These are phyloP conservation scores for Augochlora pura DNA, from an alignment of 1,140 invertebrate genomes.

Conservation along the genomic window DNA sequence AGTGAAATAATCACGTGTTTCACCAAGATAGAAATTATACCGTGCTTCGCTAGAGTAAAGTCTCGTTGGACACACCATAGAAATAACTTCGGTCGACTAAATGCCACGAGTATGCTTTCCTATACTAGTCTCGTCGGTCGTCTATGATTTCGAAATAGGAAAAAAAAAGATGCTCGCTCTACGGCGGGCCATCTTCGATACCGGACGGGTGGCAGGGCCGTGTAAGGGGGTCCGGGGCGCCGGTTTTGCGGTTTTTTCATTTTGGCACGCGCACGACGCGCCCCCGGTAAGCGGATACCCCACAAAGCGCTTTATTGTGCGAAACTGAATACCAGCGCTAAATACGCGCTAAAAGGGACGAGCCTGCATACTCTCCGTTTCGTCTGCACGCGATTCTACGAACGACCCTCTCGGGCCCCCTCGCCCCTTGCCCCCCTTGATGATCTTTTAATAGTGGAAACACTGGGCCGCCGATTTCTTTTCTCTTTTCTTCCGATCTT, in stretches of 20 bases:
- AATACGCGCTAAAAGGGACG: conserved; percentile 63
- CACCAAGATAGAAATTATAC: too few species aligned
- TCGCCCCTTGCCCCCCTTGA: background rate
- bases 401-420: conserved; percentile 1
- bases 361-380: conserved; percentile 39
- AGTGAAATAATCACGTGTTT: too few species aligned
- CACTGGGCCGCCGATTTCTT: conserved; percentile 11
- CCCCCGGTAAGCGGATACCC: conserved; percentile 76
- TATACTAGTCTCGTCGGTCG: background rate
- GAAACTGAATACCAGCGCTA: conserved; percentile 76
- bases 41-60: too few species aligned
- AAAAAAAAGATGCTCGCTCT: background rate
- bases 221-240: conserved; percentile 59
- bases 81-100: background rate
- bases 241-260: conserved; percentile 78
- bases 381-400: conserved; percentile 47
- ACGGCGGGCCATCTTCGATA: background rate
- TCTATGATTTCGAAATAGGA: background rate
- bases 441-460: conserved; percentile 35
- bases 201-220: background rate
- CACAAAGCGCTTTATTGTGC: conserved; percentile 79
- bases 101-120: background rate
- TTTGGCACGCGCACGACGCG: conserved; percentile 78
- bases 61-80: background rate
- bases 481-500: background rate